phyloP scores from a whole-genome alignment of 2,113 vertebrate species.

The Phalacrocorax brasilianus region DNA sequence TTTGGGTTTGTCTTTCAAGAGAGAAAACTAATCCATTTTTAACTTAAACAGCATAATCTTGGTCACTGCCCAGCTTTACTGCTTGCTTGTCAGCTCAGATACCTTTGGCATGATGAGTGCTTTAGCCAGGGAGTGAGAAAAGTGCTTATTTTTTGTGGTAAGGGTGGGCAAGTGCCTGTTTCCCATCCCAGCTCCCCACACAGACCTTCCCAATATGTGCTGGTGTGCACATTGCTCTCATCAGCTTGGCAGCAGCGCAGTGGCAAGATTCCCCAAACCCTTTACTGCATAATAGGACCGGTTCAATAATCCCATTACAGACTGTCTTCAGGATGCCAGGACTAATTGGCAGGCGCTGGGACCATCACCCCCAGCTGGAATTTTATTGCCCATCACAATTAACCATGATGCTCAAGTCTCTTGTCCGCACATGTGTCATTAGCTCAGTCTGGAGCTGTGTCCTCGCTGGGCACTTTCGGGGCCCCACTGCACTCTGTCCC shows the following conservation, averaged over 20 bases:
- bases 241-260: neutral
- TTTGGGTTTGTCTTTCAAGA: neutral
- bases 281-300: conserved; percentile 16
- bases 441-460: neutral
- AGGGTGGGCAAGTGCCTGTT: neutral
- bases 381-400: conserved; percentile 57
- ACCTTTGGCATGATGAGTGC: neutral
- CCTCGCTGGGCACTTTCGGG: neutral
- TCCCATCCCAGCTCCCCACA: neutral
- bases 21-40: neutral
- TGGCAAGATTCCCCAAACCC: neutral
- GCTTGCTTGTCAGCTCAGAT: neutral
- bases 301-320: conserved; percentile 57
- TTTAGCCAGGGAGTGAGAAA: neutral
- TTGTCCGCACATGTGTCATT: neutral
- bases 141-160: neutral
- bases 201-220: neutral
- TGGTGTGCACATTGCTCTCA: neutral
- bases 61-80: neutral
- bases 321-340: conserved; percentile 53
- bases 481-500: neutral
- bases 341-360: conserved; percentile 46
- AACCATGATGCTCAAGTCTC: neutral
- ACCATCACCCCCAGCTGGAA: conserved; percentile 55
- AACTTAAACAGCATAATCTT: neutral